Evolutionary conservation across 2,888 invertebrate species (phyloP).

Genomic region (Mechanitis messenoides): DNA sequence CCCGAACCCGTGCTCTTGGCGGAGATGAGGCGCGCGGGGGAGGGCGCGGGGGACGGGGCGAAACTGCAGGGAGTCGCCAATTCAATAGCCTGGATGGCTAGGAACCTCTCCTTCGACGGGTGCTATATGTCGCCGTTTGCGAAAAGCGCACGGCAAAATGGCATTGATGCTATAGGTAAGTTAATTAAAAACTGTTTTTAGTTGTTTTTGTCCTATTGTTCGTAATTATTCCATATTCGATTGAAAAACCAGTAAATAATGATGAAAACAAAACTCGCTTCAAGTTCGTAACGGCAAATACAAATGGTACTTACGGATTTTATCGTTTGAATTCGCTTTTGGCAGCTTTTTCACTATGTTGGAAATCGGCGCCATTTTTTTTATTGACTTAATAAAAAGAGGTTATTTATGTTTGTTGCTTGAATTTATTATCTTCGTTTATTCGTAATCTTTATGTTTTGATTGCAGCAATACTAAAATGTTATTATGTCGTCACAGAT

Average conservation of each 20-base stretch:
- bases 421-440: background rate
- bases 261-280: too few species aligned
- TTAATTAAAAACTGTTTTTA: conserved; percentile 2
- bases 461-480: conserved; percentile 3
- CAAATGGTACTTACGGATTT: too few species aligned
- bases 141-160: conserved; percentile 92
- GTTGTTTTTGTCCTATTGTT: too few species aligned
- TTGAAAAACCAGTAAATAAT: too few species aligned
- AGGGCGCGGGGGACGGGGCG: conserved; percentile 76
- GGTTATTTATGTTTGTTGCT: background rate
- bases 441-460: background rate
- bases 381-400: background rate
- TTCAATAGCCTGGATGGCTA: conserved; percentile 96
- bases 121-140: conserved; percentile 98
- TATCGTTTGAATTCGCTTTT: too few species aligned
- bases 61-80: conserved; percentile 93
- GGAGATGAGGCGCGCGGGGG: conserved; percentile 86
- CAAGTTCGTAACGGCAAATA: too few species aligned
- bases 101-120: conserved; percentile 94
- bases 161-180: conserved; percentile 92
- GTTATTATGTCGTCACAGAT: background rate
- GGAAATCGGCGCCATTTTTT: background rate
- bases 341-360: too few species aligned
- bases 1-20: conserved; percentile 92
- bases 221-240: too few species aligned